Evolutionary conservation across 2,797 vertebrate species (phyloP).

Genomic region (Sternarchorhynchus goeldii): DNA sequence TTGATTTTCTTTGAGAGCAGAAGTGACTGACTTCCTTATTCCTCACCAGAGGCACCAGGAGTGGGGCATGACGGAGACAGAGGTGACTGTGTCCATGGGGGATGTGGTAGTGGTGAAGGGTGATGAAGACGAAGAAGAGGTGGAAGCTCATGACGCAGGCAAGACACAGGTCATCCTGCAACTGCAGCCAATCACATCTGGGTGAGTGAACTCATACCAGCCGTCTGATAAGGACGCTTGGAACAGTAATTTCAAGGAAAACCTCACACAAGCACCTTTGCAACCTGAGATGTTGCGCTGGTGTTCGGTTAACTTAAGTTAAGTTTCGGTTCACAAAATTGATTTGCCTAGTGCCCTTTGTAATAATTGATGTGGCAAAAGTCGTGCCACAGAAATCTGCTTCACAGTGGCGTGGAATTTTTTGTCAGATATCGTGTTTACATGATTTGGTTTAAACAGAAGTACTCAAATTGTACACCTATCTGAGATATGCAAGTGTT

Average conservation of each 20-base stretch:
- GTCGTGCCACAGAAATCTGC: neutral
- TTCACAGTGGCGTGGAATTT: no score
- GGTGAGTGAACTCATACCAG: slow-evolving; percentile 74
- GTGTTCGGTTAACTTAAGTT: neutral
- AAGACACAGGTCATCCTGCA: slow-evolving; percentile 95
- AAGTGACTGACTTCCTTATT: neutral
- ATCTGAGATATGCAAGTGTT: no score
- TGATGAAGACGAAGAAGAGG: slow-evolving; percentile 79
- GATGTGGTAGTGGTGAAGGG: slow-evolving; percentile 91
- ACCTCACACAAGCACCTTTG: neutral
- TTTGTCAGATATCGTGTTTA: no score
- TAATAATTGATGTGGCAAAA: no score
- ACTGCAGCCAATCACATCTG: slow-evolving; percentile 87
- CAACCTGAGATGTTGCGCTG: no score
- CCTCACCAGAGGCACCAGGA: slow-evolving; percentile 25
- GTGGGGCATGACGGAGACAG: slow-evolving; percentile 83
- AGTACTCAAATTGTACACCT: no score
- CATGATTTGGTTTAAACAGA: no score
- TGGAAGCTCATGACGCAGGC: slow-evolving; percentile 81
- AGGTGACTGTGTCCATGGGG: slow-evolving; percentile 89
- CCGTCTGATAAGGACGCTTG: neutral
- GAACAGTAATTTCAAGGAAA: neutral
- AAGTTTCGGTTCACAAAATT: neutral
- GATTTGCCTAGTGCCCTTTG: no score
- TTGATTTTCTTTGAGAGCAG: neutral